Evolutionary conservation across 30 jellyfish, hydroid and myxozoan genomes (phyloP), one percentile per base, ranked within the genome.

Genomic region (Pseudorhiza aurosa): DNA sequence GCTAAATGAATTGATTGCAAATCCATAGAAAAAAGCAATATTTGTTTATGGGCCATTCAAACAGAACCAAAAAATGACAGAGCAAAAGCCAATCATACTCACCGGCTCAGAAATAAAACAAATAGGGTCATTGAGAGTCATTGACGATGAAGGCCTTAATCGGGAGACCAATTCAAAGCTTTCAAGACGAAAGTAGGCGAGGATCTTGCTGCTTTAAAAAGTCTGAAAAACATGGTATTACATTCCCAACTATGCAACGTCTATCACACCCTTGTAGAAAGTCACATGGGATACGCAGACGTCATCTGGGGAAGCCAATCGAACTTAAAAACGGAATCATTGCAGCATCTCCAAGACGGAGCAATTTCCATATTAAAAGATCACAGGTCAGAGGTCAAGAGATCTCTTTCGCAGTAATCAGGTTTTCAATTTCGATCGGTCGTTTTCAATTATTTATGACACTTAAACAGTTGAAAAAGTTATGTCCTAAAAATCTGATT

Each of bases 231-330:
- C 44, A 31, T 65, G 22, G 51, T 37, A 0, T 37, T 31, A n/a
- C 35, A 64, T 30, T 29, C 78, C 24, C 78, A 64, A n/a, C 31
- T 64, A 64, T 30, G 58, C 58, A 64, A 64, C 5, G 58, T 64
- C 1, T 8, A 64, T 35, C 59, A 33, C 8, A 21, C 49, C 11
- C 73, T 28, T 4, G 27, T 21, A 22, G 73, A 65, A 33, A 65
- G 40, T 65, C 69, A 0, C 28, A 49, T 69, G 62, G 1, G 6
- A 45, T 24, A 43, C 31, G 69, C 49, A 15, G 32, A 43, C 29
- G 69, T 29, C 11, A 44, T 69, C 19, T 65, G 78, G 78, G 32
- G 42, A 19, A 17, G 27, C 0, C 15, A 30, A 4, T 65, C 78
- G 0, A 35, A 65, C 44, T 31, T 59, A 65, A 65, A 37, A 65